phyloP scores from a whole-genome alignment of 2,113 vertebrate species.

The Malurus melanocephalus region DNA sequence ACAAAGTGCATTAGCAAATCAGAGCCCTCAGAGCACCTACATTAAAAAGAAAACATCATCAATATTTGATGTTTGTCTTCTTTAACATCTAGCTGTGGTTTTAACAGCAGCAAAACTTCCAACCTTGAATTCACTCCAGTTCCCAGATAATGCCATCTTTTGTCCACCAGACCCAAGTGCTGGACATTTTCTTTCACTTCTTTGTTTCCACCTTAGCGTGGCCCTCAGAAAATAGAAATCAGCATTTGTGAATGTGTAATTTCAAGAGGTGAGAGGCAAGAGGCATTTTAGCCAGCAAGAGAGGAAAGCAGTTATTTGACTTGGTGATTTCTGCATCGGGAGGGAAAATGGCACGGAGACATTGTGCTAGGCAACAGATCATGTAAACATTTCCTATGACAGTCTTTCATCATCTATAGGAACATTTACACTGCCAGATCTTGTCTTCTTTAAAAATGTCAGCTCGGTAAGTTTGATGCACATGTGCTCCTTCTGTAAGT shows the following conservation, averaged over 20 bases:
- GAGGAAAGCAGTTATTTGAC: slow-evolving; percentile 53
- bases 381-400: slow-evolving; percentile 69
- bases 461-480: slow-evolving; percentile 64
- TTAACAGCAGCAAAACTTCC: slow-evolving; percentile 22
- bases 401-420: slow-evolving; percentile 69
- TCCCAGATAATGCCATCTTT: neutral
- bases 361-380: slow-evolving; percentile 59
- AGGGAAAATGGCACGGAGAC: slow-evolving; percentile 47
- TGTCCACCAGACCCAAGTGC: neutral
- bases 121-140: neutral
- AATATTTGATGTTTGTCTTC: slow-evolving; percentile 36
- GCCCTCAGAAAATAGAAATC: neutral
- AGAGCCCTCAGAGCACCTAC: neutral
- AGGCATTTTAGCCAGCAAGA: slow-evolving; percentile 30
- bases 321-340: slow-evolving; percentile 31
- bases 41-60: slow-evolving; percentile 33
- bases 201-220: neutral
- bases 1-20: slow-evolving; percentile 40
- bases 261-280: slow-evolving; percentile 18
- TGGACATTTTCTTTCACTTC: neutral
- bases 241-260: neutral
- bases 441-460: slow-evolving; percentile 73
- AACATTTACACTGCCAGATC: slow-evolving; percentile 57
- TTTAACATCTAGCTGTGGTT: neutral
- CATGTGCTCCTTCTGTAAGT: slow-evolving; percentile 71